Base-by-base conservation (phyloP, 2,113 vertebrate species). In the Rana temporaria region DNA sequence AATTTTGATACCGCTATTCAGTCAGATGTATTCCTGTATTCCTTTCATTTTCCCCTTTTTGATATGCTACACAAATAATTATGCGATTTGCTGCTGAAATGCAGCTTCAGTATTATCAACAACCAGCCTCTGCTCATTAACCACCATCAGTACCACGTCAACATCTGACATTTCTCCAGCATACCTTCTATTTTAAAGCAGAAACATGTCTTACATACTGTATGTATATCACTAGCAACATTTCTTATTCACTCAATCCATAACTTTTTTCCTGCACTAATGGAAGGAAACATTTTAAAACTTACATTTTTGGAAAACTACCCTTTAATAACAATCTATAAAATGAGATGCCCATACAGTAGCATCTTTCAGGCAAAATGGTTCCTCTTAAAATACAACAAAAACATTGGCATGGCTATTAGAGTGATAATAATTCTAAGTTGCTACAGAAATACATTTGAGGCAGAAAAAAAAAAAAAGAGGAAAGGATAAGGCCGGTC, bases 1-100 rank as follows among this genome's bases (percentile, higher is more conserved):
- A 75, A 67, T 82, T 82, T 75, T 66, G 52, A 75, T 65, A 82
- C 52, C 65, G 71, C 71, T 82, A 82, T 75, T 74, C 48, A 64
- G 48, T 82, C n/a, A 18, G 70, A 82, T 75, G 80, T 67, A 17
- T 24, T 30, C 26, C 26, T 67, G 62, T 38, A 19, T 42, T 52
- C 80, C 70, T 82, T 82, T 75, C 62, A 66, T 75, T 67, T 67
- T 55, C 11, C 15, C 60, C 67, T 79, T 73, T 56, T 70, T 80
- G 32, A 80, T 56, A 84, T 59, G 65, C 22, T 57, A 67, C 64
- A 69, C 68, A 19, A 62, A 84, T 69, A 84, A 78, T 84, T 84
- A 77, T 78, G 64, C 69, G 66, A 77, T 78, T 84, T 78, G 64
- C 81, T 77, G 42, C 60, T 42, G 73, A 84, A 68, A 70, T 68